Base-by-base conservation (phyloP, 2,113 vertebrate species). In the Oncorhynchus gorbuscha region DNA sequence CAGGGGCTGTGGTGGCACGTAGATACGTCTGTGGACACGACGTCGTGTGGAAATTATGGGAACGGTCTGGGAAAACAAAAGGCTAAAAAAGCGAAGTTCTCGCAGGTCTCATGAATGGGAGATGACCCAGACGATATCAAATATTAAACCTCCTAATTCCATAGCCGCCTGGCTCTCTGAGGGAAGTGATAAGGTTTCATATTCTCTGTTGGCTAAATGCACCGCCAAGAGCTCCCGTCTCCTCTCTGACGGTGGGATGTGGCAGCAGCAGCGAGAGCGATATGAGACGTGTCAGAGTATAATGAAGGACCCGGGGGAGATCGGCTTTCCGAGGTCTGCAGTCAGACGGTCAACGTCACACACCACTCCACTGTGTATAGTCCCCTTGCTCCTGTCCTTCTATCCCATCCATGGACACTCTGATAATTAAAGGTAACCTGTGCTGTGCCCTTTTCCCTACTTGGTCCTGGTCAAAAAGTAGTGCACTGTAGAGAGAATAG, bases 161-260 rank as follows among this genome's bases (percentile, higher is more conserved):
- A 80, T 32, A 35, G 55, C 77, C 73, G 80, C 79, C 24, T 71
- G 86, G 76, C 61, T 89, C 49, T 78, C 84, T 73, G 81, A 83
- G 64, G 84, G 6, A 68, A 82, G 71, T 64, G 85, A 90, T 92
- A 85, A 76, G 39, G 81, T 92, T 94, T 94, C 89, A 30, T 91
- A 69, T 77, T 88, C 92, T 91, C 86, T 92, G 86, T 92, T 90
- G 89, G 78, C 72, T 87, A 82, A 89, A 88, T 90, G 78, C 78
- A 76, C 61, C 64, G 62, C 73, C 78, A 73, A 86, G 75, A 82
- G 75, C 73, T 62, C 74, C 76, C 61, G 65, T 66, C 61, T 62
- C 74, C 76, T 59, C 69, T 62, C 58, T 62, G 32, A 18, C 12
- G 12, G 16, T 55, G 51, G 5, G 51, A 51, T 11, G 12, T 51